These are phyloP conservation scores for Neoascia interrupta DNA, from an alignment of 2,888 invertebrate species.

Conservation along the genomic window DNA sequence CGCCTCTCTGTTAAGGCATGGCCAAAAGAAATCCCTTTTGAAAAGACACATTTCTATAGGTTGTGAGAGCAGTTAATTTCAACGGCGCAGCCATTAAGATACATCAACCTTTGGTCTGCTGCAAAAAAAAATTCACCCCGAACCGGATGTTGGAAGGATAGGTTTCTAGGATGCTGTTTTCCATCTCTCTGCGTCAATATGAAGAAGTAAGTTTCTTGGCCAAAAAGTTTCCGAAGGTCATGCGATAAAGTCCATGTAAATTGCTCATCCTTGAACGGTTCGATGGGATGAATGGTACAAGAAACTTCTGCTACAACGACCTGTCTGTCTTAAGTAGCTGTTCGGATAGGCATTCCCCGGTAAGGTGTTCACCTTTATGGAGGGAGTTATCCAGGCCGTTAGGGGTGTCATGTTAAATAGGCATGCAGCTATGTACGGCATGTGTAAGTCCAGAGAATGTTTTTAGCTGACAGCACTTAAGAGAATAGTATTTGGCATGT, in stretches of 20 bases:
- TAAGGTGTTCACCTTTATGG: constrained; percentile 7
- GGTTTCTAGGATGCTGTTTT: constrained; percentile 18
- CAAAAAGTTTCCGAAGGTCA: constrained; percentile 42
- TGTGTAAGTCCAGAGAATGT: no score
- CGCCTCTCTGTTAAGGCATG: not conserved
- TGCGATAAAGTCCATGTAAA: no score
- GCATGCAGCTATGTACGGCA: not conserved
- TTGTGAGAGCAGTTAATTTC: constrained; percentile 27
- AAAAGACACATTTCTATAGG: constrained; percentile 20
- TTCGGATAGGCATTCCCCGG: not conserved
- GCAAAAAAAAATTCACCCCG: constrained; percentile 16
- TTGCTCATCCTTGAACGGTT: constrained; percentile 30
- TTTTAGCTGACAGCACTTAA: no score
- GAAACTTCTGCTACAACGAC: constrained; percentile 46
- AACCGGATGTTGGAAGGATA: constrained; percentile 12
- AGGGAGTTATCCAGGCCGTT: not conserved
- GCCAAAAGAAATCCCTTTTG: constrained; percentile 34
- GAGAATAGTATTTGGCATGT: no score
- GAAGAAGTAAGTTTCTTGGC: constrained; percentile 8
- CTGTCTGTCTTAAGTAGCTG: constrained; percentile 44
- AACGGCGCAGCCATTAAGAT: constrained; percentile 12
- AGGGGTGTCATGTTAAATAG: not conserved
- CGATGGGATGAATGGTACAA: constrained; percentile 20
- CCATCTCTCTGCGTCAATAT: not conserved
- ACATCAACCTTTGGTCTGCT: constrained; percentile 21